Percentiles rank a stretch among this genome's conserved stretches.
Conservation (phyloP, 2,113 vertebrate genomes). For the Rhinogobius similis region DNA sequence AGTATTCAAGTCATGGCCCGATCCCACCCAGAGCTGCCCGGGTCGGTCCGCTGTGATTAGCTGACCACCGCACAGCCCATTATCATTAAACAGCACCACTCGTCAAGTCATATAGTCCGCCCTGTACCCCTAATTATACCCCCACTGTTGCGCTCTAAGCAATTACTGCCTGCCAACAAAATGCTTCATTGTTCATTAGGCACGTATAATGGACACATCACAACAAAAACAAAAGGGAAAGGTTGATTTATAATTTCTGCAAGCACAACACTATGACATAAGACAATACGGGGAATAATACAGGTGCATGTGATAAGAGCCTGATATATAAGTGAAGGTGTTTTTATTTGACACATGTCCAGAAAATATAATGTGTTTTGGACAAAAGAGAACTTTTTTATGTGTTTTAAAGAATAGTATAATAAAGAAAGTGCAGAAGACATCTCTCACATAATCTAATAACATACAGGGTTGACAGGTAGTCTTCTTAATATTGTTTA, state of each 20-base stretch:
- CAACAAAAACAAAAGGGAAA: conserved; percentile 65
- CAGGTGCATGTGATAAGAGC: neutral
- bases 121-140: conserved; percentile 70
- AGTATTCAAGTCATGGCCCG: conserved; percentile 73
- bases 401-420: too few relatives aligned
- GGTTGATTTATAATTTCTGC: conserved; percentile 27
- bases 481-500: too few relatives aligned
- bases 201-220: conserved; percentile 58
- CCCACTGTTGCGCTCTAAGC: conserved; percentile 69
- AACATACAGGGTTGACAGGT: too few relatives aligned
- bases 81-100: conserved; percentile 73
- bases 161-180: conserved; percentile 68
- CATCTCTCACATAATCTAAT: too few relatives aligned
- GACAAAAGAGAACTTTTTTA: too few relatives aligned
- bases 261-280: conserved; percentile 8
- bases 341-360: neutral
- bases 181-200: conserved; percentile 70
- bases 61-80: conserved; percentile 73
- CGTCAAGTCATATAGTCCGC: conserved; percentile 71
- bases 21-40: conserved; percentile 61
- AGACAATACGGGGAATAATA: conserved; percentile 6
- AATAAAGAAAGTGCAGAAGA: too few relatives aligned
- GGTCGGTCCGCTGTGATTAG: conserved; percentile 73
- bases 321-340: neutral
- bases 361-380: neutral